Conservation (phyloP, 2,113 vertebrate genomes). For the Dromiciops gliroides region DNA sequence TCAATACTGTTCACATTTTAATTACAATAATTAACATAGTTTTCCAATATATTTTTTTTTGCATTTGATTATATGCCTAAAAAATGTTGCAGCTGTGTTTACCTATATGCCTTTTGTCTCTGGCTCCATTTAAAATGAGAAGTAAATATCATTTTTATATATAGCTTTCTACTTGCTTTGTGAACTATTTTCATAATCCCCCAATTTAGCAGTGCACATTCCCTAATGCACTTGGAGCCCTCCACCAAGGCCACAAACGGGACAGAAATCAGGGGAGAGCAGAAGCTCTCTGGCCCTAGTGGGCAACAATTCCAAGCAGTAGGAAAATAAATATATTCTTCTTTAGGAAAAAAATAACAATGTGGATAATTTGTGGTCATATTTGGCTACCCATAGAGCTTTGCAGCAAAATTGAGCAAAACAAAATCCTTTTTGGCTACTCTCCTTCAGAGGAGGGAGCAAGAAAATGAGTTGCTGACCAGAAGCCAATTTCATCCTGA, state of each 20-base stretch:
- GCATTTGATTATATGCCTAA: conserved; percentile 88
- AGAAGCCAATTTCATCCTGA: conserved; percentile 75
- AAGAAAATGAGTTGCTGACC: conserved; percentile 63
- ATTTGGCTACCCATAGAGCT: conserved; percentile 72
- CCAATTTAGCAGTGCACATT: conserved; percentile 82
- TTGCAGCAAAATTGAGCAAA: conserved; percentile 70
- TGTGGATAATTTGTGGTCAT: conserved; percentile 76
- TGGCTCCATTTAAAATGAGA: conserved; percentile 85
- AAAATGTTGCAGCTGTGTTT: conserved; percentile 89
- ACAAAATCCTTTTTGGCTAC: conserved; percentile 66
- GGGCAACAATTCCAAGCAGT: conserved; percentile 77
- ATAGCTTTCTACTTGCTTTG: conserved; percentile 88
- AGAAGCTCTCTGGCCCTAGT: conserved; percentile 72
- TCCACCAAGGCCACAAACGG: conserved; percentile 77
- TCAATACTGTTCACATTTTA: conserved; percentile 88
- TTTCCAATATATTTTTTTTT: conserved; percentile 88
- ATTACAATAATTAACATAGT: conserved; percentile 90
- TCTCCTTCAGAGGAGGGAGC: conserved; percentile 57
- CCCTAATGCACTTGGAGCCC: conserved; percentile 74
- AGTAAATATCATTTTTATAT: conserved; percentile 88
- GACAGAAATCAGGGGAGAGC: conserved; percentile 79
- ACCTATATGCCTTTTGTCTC: conserved; percentile 88
- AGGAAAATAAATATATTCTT: conserved; percentile 79
- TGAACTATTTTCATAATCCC: conserved; percentile 86
- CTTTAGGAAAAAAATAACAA: conserved; percentile 67